A percentile compares a stretch with the other conserved stretches of the same genome.
Conservation (phyloP, 2,797 vertebrate genomes). For the Orientallactaga sibirica region DNA sequence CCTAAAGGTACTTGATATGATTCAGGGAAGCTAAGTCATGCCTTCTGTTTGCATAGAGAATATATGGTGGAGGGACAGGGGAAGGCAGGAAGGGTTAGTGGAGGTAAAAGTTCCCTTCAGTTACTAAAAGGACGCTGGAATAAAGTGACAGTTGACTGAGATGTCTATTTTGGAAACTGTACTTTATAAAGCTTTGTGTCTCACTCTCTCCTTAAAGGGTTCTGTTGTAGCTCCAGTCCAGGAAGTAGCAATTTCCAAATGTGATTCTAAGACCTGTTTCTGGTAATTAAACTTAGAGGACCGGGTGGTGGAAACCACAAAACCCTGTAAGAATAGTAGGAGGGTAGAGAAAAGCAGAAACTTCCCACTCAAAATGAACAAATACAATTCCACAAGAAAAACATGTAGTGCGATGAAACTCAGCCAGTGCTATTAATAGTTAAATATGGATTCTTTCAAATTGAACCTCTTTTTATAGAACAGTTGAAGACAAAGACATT, state of each 20-base stretch:
- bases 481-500: too few relatives aligned
- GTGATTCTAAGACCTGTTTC: conserved; percentile 25
- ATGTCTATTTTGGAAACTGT: not conserved
- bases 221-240: not conserved
- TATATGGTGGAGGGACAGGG: not conserved
- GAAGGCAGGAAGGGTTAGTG: not conserved
- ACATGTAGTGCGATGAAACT: not conserved
- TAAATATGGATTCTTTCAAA: too few relatives aligned
- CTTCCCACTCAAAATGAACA: conserved; percentile 7
- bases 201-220: not conserved
- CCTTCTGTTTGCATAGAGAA: not conserved
- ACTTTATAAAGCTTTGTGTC: not conserved
- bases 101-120: not conserved
- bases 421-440: too few relatives aligned
- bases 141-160: not conserved
- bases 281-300: not conserved
- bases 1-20: not conserved
- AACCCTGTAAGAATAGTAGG: not conserved
- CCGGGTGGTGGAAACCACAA: not conserved
- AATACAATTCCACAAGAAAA: conserved; percentile 8
- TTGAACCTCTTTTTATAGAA: too few relatives aligned
- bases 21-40: not conserved
- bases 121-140: not conserved
- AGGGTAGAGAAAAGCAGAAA: not conserved
- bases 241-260: not conserved